Base-by-base conservation (phyloP, 2,888 invertebrate genomes). In the Tiliacea aurago region DNA sequence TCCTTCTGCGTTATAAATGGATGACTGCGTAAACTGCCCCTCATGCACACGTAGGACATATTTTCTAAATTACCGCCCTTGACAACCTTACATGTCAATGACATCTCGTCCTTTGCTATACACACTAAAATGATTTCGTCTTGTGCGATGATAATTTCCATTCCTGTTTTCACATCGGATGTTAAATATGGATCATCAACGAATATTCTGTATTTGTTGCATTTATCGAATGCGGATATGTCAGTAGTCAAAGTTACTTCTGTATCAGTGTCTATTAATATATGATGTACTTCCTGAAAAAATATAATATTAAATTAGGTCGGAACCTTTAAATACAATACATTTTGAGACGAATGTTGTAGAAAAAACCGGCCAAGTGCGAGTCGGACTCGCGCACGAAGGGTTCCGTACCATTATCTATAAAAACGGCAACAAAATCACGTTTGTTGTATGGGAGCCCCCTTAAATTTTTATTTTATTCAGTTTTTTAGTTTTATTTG, bases 171-270 rank as follows among this genome's bases (percentile, higher is more conserved):
- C 3, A 87, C 78, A 45, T 92, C 91, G 0, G 72, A 47, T 10
- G 81, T 79, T 41, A 93, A 55, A 64, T 87, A 70, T 2, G 87
- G 83, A 78, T 91, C 89, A 67, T 93, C 92, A 1, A 93, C 82
- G 47, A 89, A 93, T 77, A 93, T 90, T 65, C 62, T 73, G 0
- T 59, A 47, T 37, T 78, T 70, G 70, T 87, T 92, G 73, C 93
- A 93, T 79, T 87, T 90, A 51, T 93, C 75, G 45, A 77, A 89
- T 64, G 87, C 68, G 0, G 62, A 7, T 43, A 86, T 23, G 28
- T 91, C 81, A 68, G 75, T 78, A 15, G 90, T 91, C 4, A 93
- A 62, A 20, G 78, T 86, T 0, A 92, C 73, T 41, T 80, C 73
- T 23, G 81, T 59, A 5, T 87, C 83, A 73, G 89, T 80, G 0